These are phyloP conservation scores for Dendrolimus pini DNA, from an alignment of 2,888 invertebrate genomes.

Conservation along the genomic window DNA sequence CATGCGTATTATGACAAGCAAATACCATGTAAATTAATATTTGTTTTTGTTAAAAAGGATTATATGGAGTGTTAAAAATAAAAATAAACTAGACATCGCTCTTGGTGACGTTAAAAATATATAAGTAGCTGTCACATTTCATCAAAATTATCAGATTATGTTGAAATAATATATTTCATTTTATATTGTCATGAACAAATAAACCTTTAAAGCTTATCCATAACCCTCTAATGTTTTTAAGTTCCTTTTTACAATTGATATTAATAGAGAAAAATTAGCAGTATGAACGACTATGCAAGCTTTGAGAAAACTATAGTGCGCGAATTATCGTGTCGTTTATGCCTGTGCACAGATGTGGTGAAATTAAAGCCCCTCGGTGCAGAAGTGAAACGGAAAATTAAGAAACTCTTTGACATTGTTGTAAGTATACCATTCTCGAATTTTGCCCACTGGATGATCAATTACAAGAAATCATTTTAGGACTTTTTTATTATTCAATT, in stretches of 20 bases:
- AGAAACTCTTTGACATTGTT: slow-evolving; percentile 54
- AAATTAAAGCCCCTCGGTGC: slow-evolving; percentile 62
- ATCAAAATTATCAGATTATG: not conserved
- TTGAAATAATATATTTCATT: slow-evolving; percentile 1
- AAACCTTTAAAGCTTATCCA: slow-evolving; percentile 19
- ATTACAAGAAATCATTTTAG: too few relatives aligned
- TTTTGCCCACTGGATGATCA: too few relatives aligned
- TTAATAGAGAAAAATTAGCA: slow-evolving; percentile 24
- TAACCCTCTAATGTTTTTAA: slow-evolving; percentile 12
- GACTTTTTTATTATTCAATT: too few relatives aligned
- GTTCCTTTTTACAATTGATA: slow-evolving; percentile 6
- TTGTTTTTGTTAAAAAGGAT: too few relatives aligned
- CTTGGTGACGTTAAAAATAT: too few relatives aligned
- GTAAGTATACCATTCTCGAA: slow-evolving; percentile 27
- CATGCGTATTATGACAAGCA: too few relatives aligned
- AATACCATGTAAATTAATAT: too few relatives aligned
- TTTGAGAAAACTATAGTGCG: slow-evolving; percentile 66
- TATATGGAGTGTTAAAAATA: too few relatives aligned
- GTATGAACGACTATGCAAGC: slow-evolving; percentile 60
- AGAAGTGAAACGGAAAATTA: slow-evolving; percentile 61
- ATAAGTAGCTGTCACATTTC: too few relatives aligned
- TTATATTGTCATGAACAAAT: slow-evolving; percentile 28
- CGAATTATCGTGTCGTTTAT: slow-evolving; percentile 64
- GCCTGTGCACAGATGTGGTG: slow-evolving; percentile 62
- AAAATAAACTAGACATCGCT: too few relatives aligned